Base-by-base conservation (phyloP, 2,113 vertebrate species). In the Rhinogobius similis region DNA sequence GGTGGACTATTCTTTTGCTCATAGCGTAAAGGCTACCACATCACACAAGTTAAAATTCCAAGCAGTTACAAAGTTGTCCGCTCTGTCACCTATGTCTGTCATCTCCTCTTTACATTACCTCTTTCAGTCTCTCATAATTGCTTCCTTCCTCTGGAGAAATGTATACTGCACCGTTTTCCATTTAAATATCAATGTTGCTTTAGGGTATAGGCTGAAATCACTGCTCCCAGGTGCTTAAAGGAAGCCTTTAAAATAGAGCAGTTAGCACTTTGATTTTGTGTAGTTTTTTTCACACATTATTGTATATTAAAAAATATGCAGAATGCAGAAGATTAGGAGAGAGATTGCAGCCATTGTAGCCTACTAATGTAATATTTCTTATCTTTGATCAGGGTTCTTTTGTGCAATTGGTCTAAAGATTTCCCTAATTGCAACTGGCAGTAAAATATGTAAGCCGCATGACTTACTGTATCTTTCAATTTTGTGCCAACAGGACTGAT, bases 121-220 rank as follows among this genome's bases (percentile, higher is more conserved):
- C 46, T 24, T 44, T 48, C 24, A 27, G 46, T 50, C 61, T 62
- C 68, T 65, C 59, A 70, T 74, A 73, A 61, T 64, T 56, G 29
- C 0, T 32, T 10, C 58, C 62, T 67, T 71, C 53, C 62, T 58
- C 38, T 75, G 67, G 55, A 67, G 32, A 88, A 86, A 52, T 41
- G 56, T 69, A 46, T 26, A 29, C 68, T 20, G 58, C 77, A 67
- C 23, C 78, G 67, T 72, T 43, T 21, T n/a, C 55, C 79, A 84
- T 89, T 89, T 87, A 84, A 86, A 89, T 76, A 84, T 77, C 86
- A 83, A 7, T 13, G 59, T 50, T 43, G 62, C 23, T 56, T 55
- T 53, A 6, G 27, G 67, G 43, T 44, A 16, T 50, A 0, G 23
- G 68, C 64, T 71, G 50, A 13, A n/a, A 26, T 24, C 52, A 55